phyloP scores from a whole-genome alignment of 2,797 vertebrate species.

The Triplophysa yarkandensis region DNA sequence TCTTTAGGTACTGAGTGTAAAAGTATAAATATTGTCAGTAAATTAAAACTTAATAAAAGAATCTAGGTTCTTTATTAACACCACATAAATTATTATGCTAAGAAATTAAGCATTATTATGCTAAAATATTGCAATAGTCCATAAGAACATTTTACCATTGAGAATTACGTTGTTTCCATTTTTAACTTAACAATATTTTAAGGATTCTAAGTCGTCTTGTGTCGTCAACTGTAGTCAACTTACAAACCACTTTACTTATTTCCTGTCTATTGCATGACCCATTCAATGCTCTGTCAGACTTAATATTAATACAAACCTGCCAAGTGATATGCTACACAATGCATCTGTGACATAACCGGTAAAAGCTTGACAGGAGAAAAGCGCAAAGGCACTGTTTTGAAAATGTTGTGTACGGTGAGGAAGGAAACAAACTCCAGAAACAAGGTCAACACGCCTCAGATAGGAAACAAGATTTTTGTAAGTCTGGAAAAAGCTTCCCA shows the following conservation, averaged over 20 bases:
- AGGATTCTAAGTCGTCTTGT: not conserved
- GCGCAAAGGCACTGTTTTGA: conserved; percentile 4
- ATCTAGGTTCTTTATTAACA: not conserved
- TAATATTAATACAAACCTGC: conserved; percentile 7
- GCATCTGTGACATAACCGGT: conserved; percentile 2
- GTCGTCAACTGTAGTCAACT: conserved; percentile 12
- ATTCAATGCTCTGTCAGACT: conserved; percentile 4
- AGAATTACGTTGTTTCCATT: not conserved
- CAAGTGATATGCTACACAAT: conserved; percentile 1
- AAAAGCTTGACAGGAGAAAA: conserved; percentile 11
- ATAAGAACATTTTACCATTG: not conserved
- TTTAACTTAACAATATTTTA: too few species aligned
- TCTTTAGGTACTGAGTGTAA: not conserved
- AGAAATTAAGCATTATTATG: not conserved
- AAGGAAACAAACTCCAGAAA: conserved; percentile 55
- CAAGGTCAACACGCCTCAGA: conserved; percentile 50
- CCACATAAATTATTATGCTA: not conserved
- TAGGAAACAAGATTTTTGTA: conserved; percentile 61
- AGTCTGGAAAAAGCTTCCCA: conserved; percentile 55
- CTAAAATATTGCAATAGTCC: conserved; percentile 1
- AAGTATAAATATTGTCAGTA: not conserved
- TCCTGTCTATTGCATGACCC: conserved; percentile 28
- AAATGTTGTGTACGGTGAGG: conserved; percentile 45
- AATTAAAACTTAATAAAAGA: not conserved
- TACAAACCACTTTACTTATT: conserved; percentile 29